A percentile compares a stretch with the other conserved stretches of the same genome.
phyloP scores from a whole-genome alignment of 1,140 invertebrate species.

The Hypothenemus hampei region DNA sequence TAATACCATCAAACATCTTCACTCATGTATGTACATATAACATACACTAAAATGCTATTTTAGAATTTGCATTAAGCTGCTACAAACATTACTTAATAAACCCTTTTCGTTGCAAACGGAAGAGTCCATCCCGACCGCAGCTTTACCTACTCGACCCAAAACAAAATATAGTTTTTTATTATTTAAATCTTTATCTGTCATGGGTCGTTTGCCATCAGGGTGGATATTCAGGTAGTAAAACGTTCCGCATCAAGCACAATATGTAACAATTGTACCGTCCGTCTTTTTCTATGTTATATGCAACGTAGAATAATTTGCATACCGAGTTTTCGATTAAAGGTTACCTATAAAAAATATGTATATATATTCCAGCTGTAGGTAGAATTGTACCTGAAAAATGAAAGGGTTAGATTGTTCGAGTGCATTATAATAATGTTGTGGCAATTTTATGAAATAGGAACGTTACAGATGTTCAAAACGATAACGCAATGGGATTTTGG shows the following conservation, averaged over 20 bases:
- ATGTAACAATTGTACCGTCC: conserved; percentile 32
- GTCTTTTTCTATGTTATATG: too few relatives aligned
- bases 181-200: conserved; percentile 20
- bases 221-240: conserved; percentile 23
- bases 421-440: conserved; percentile 19
- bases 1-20: too few relatives aligned
- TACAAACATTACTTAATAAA: too few relatives aligned
- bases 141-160: conserved; percentile 18
- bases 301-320: conserved; percentile 38
- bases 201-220: conserved; percentile 3
- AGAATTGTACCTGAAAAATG: conserved; percentile 31
- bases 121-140: conserved; percentile 4
- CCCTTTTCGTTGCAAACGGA: background rate
- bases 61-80: too few relatives aligned
- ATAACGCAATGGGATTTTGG: conserved; percentile 4
- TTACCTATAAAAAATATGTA: too few relatives aligned
- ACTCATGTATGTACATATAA: too few relatives aligned
- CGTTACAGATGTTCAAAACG: conserved; percentile 16
- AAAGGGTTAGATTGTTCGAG: conserved; percentile 21
- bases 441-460: conserved; percentile 10
- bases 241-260: conserved; percentile 31
- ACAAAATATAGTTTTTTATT: conserved; percentile 17
- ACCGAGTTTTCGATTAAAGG: conserved; percentile 27
- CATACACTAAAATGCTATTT: too few relatives aligned
- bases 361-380: conserved; percentile 36